Conservation (phyloP, 2,113 vertebrate genomes). For the Pseudonaja textilis region DNA sequence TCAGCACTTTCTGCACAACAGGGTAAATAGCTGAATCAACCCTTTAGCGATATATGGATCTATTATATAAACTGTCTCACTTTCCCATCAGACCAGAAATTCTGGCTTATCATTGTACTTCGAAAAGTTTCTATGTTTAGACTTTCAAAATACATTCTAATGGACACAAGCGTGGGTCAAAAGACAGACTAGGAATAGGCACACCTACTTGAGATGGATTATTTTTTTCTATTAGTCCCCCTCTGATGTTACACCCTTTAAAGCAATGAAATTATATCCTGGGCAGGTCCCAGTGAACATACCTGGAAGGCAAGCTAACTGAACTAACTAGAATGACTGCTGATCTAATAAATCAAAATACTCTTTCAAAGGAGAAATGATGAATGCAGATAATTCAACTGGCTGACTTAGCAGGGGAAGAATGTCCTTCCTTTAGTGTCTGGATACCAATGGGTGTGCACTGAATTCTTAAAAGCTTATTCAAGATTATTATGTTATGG, state of each 20-base stretch:
- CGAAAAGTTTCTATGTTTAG: not conserved
- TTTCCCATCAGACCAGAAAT: not conserved
- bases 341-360: slow-evolving; percentile 15
- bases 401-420: slow-evolving; percentile 3
- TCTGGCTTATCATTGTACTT: not conserved
- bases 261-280: not conserved
- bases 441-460: slow-evolving; percentile 18
- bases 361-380: slow-evolving; percentile 22
- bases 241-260: not conserved
- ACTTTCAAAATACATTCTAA: not conserved
- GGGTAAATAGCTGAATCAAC: not conserved
- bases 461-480: slow-evolving; percentile 21
- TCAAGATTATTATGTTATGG: not conserved
- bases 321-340: slow-evolving; percentile 45
- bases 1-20: not conserved
- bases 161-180: not conserved
- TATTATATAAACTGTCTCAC: not conserved
- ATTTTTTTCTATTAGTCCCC: not conserved
- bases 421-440: slow-evolving; percentile 32
- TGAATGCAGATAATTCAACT: slow-evolving; percentile 18
- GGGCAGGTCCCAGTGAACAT: slow-evolving; percentile 15
- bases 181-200: not conserved
- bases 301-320: not conserved
- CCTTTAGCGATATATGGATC: not conserved
- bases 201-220: not conserved